These are phyloP conservation scores for Nephrotoma flavescens DNA, from an alignment of 2,888 invertebrate genomes.

Conservation along the genomic window DNA sequence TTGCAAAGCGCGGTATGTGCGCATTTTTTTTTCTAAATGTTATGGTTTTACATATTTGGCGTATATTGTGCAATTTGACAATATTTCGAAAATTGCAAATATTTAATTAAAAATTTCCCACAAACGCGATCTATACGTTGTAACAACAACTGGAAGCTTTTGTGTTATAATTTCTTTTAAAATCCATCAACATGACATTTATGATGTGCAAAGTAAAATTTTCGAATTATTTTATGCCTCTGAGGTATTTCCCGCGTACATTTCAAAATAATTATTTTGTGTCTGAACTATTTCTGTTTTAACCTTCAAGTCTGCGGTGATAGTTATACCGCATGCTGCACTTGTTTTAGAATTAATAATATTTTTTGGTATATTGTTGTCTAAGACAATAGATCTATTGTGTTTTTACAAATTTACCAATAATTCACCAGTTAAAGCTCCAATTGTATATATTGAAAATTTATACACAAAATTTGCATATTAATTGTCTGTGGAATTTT, in stretches of 20 bases:
- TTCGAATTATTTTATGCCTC: not conserved
- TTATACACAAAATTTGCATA: no score
- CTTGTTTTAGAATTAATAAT: not conserved
- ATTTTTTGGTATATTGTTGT: not conserved
- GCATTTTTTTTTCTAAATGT: not conserved
- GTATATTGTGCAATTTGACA: not conserved
- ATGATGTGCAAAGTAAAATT: not conserved
- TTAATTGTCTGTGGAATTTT: no score
- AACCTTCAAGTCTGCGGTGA: not conserved
- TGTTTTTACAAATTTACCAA: not conserved
- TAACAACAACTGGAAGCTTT: not conserved
- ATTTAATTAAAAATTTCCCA: not conserved
- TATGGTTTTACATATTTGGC: not conserved
- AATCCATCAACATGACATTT: not conserved
- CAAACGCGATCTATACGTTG: not conserved
- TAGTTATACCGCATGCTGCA: not conserved
- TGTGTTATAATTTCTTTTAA: not conserved
- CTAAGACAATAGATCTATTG: not conserved
- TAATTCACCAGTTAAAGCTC: not conserved
- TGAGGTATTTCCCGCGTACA: not conserved
- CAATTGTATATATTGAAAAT: no score
- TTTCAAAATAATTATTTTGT: not conserved
- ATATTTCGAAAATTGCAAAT: not conserved
- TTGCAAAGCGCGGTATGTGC: not conserved
- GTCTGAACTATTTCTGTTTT: not conserved